These are phyloP conservation scores for Mamestra brassicae DNA, from an alignment of 2,888 invertebrate species.

Conservation along the genomic window DNA sequence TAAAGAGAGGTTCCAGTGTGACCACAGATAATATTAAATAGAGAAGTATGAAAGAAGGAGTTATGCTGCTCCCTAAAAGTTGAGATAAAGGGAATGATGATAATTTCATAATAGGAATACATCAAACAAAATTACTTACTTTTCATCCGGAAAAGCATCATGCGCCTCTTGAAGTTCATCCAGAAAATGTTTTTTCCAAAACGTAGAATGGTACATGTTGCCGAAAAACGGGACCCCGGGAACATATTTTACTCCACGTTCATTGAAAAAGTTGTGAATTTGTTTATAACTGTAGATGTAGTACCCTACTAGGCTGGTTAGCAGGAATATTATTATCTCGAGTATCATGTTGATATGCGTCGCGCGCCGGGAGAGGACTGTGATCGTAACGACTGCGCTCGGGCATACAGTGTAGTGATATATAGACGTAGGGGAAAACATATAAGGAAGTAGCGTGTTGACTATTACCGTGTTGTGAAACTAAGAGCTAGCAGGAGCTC, in stretches of 20 bases:
- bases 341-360: conserved; percentile 75
- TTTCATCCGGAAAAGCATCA: conserved; percentile 80
- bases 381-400: conserved; percentile 4
- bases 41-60: no score
- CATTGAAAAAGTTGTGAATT: conserved; percentile 72
- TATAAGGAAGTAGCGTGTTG: background rate
- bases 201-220: conserved; percentile 71
- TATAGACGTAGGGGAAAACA: background rate
- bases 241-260: conserved; percentile 76
- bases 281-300: conserved; percentile 73
- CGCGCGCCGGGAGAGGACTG: conserved; percentile 21
- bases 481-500: background rate
- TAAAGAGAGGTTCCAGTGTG: no score
- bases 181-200: conserved; percentile 72
- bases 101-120: background rate
- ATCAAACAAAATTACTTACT: conserved; percentile 65
- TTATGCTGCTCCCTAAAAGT: no score
- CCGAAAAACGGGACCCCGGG: conserved; percentile 83
- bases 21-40: no score
- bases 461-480: background rate
- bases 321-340: conserved; percentile 77
- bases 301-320: conserved; percentile 73
- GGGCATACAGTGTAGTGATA: background rate
- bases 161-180: conserved; percentile 78
- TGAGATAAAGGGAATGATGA: no score